Evolutionary conservation across 2,797 vertebrate genomes (phyloP).

Genomic region (Ceyx erithaca): DNA sequence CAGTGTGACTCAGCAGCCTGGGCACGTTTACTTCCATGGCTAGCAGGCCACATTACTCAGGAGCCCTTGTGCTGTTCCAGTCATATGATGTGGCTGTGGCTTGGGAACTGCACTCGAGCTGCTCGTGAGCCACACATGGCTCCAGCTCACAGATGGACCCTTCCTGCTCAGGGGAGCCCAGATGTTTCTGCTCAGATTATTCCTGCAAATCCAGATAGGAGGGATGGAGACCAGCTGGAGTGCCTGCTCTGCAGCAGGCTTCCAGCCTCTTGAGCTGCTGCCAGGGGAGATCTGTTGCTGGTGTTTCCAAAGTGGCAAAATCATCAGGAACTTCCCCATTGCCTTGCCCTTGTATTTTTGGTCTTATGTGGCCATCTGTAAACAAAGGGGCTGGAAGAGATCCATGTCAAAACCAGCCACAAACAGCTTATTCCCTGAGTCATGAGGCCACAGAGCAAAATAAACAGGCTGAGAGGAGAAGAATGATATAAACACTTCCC

Average conservation of each 20-base stretch:
- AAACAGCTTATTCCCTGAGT: conserved; percentile 26
- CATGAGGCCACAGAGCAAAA: conserved; percentile 43
- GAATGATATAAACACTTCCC: conserved; percentile 21
- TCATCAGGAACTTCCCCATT: conserved; percentile 19
- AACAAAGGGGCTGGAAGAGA: conserved; percentile 50
- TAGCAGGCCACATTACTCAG: background rate
- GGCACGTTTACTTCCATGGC: background rate
- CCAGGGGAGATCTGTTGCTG: background rate
- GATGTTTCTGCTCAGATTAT: conserved; percentile 49
- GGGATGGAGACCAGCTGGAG: conserved; percentile 3
- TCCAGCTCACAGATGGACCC: background rate
- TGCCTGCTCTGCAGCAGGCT: background rate
- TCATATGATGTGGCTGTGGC: conserved; percentile 5
- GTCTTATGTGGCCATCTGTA: conserved; percentile 22
- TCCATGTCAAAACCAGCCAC: background rate
- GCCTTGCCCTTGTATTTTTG: background rate
- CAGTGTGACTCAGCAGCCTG: background rate
- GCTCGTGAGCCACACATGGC: background rate
- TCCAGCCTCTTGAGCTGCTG: background rate
- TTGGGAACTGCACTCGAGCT: background rate
- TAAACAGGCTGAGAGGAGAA: conserved; percentile 6
- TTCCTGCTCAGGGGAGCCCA: background rate
- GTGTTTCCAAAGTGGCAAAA: background rate
- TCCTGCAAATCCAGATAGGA: background rate
- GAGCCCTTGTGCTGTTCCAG: background rate